Evolutionary conservation across 2,113 vertebrate genomes (phyloP).

Genomic region (Hystrix brachyura): DNA sequence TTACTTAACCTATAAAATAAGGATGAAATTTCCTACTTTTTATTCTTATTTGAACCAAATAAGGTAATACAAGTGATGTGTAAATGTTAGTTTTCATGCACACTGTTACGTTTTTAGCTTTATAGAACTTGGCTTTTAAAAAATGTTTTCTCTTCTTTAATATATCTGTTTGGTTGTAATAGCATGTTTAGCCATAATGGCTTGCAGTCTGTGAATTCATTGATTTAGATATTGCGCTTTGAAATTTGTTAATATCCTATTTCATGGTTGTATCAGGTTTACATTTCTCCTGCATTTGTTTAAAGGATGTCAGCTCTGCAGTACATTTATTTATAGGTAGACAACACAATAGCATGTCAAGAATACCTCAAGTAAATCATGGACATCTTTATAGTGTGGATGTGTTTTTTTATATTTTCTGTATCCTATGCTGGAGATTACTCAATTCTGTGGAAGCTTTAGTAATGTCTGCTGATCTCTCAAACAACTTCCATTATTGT

Average conservation of each 20-base stretch:
- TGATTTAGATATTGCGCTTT: slow-evolving; percentile 1
- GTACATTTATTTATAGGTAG: not conserved
- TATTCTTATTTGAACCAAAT: not conserved
- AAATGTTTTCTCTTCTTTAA: not conserved
- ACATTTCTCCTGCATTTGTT: not conserved
- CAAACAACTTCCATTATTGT: not conserved
- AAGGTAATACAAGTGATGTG: not conserved
- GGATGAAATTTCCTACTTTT: not conserved
- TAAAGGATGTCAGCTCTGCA: not conserved
- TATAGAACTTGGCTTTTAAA: not conserved
- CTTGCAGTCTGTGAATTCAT: not conserved
- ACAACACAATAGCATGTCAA: not conserved
- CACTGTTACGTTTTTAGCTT: not conserved
- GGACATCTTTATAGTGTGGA: not conserved
- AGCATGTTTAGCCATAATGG: not conserved
- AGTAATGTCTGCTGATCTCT: not conserved
- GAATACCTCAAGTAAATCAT: not conserved
- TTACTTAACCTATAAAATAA: not conserved
- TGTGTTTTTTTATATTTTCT: not conserved
- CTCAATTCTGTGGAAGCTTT: not conserved
- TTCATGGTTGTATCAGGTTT: not conserved
- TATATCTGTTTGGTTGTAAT: not conserved
- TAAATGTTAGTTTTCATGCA: not conserved
- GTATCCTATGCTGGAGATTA: not conserved
- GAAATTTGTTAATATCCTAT: slow-evolving; percentile 12